These are phyloP conservation scores for Anadara kagoshimensis DNA, from an alignment of 1,140 invertebrate species.

Conservation along the genomic window DNA sequence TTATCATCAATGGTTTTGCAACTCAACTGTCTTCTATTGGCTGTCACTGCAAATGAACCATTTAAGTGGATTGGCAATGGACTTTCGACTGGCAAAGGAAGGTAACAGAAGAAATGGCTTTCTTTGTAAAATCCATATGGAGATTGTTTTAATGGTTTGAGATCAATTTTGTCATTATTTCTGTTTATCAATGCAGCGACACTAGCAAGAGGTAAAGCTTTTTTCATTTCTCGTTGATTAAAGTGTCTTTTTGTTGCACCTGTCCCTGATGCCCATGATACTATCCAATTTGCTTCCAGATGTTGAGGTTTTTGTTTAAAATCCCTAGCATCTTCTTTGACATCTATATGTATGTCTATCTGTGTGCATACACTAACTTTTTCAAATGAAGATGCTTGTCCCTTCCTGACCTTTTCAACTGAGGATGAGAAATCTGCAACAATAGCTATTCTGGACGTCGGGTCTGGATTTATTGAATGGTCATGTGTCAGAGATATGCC, in stretches of 20 bases:
- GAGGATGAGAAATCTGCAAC: neutral
- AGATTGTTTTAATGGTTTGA: neutral
- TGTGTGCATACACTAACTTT: neutral
- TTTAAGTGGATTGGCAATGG: conserved; percentile 25
- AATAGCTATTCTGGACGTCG: too few relatives aligned
- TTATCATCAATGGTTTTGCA: conserved; percentile 34
- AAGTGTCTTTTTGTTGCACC: neutral
- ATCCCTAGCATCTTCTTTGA: neutral
- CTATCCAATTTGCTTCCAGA: neutral
- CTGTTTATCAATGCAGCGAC: neutral
- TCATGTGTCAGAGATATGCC: neutral
- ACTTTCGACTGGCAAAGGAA: conserved; percentile 31
- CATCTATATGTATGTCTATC: conserved; percentile 2
- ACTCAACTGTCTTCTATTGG: conserved; percentile 22
- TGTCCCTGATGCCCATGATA: conserved; percentile 4
- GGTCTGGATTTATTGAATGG: neutral
- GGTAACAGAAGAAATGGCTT: conserved; percentile 33
- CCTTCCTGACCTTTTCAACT: neutral
- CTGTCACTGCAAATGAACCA: conserved; percentile 34
- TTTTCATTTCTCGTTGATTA: neutral
- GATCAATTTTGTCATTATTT: neutral
- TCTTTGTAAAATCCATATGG: conserved; percentile 28
- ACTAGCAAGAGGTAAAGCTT: neutral
- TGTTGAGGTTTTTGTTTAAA: neutral
- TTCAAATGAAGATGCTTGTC: neutral